phyloP scores from a whole-genome alignment of 2,113 vertebrate genomes.

The Oreotrochilus melanogaster region DNA sequence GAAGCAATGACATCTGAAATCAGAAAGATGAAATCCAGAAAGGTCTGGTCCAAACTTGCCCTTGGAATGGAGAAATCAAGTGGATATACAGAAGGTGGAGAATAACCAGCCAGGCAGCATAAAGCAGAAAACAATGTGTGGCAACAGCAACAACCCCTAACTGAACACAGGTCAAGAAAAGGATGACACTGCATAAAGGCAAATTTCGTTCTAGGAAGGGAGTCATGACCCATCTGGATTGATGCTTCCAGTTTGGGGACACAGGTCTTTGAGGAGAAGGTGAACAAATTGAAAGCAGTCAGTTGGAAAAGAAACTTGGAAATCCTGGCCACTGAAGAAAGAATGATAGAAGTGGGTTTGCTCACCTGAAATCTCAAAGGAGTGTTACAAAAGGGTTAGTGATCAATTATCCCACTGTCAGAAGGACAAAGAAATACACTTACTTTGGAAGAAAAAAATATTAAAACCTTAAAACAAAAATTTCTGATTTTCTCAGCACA shows the following conservation, averaged over 20 bases:
- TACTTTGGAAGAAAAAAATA: neutral
- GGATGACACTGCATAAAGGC: accelerated
- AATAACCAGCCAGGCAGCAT: accelerated
- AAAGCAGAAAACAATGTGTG: accelerated
- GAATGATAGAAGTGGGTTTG: neutral
- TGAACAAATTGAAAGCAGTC: neutral
- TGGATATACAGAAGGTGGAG: neutral
- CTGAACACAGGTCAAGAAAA: neutral
- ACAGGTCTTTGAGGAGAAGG: neutral
- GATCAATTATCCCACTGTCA: neutral
- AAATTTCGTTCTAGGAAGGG: neutral
- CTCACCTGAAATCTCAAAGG: neutral
- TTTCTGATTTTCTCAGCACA: neutral
- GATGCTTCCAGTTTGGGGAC: accelerated
- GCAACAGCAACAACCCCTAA: neutral
- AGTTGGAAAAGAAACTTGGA: neutral
- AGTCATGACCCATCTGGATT: neutral
- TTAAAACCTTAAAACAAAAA: neutral
- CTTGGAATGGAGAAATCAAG: neutral
- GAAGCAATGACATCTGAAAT: neutral
- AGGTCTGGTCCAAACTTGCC: neutral
- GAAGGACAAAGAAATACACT: neutral
- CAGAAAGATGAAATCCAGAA: neutral
- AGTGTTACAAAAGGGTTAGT: neutral
- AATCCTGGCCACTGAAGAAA: neutral